A percentile compares a stretch with the other conserved stretches of the same genome.
Evolutionary conservation across 2,888 invertebrate genomes (phyloP).

Genomic region (Epinotia bilunana): DNA sequence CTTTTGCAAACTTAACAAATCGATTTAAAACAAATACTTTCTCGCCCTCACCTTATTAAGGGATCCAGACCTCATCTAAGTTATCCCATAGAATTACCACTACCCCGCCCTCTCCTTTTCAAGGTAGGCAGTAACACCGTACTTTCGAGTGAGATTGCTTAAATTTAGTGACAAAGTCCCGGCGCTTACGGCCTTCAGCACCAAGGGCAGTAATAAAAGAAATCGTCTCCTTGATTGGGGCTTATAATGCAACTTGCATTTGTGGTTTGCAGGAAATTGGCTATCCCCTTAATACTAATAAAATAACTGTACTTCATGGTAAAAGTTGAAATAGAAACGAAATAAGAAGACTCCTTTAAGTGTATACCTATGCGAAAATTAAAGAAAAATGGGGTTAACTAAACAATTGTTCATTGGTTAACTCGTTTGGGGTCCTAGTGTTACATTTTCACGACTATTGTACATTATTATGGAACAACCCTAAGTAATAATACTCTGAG

Average conservation of each 20-base stretch:
- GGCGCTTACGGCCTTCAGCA: neutral
- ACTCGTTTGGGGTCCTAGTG: too few relatives aligned
- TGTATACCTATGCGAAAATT: neutral
- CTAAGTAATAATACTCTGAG: too few relatives aligned
- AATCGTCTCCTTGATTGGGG: slow-evolving; percentile 59
- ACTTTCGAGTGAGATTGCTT: neutral
- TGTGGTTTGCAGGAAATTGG: slow-evolving; percentile 47
- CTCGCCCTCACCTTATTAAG: slow-evolving; percentile 27
- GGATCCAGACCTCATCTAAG: slow-evolving; percentile 83
- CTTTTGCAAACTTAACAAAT: slow-evolving; percentile 13
- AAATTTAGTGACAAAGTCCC: neutral
- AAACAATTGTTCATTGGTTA: too few relatives aligned
- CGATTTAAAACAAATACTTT: slow-evolving; percentile 30
- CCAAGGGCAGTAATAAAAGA: slow-evolving; percentile 60
- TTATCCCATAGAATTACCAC: slow-evolving; percentile 83
- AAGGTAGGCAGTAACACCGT: slow-evolving; percentile 53
- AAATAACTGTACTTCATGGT: neutral
- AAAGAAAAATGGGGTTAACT: neutral
- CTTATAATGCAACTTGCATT: slow-evolving; percentile 62
- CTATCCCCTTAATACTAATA: slow-evolving; percentile 17
- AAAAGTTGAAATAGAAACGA: slow-evolving; percentile 8
- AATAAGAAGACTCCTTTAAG: neutral
- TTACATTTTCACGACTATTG: too few relatives aligned
- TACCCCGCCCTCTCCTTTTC: slow-evolving; percentile 72
- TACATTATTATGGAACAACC: too few relatives aligned